phyloP scores from a whole-genome alignment of 1,140 invertebrate genomes.

The Platyscapa corneri region DNA sequence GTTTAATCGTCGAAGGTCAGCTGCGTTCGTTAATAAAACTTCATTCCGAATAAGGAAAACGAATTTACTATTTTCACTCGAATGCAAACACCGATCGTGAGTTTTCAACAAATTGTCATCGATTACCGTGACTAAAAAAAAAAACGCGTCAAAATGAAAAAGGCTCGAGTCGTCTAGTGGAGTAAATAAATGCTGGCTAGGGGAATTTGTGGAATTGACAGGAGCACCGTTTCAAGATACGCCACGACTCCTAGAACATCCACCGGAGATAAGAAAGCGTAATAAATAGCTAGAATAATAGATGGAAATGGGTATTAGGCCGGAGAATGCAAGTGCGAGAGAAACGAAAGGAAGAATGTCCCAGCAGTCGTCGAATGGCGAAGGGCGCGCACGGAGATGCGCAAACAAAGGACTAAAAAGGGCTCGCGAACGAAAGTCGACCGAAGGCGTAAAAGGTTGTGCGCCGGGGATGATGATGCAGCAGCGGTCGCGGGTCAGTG shows the following conservation, averaged over 20 bases:
- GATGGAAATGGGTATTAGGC: not conserved
- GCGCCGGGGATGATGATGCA: not conserved
- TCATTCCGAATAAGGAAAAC: not conserved
- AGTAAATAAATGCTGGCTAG: not conserved
- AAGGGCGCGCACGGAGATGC: not conserved
- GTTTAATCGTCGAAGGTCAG: not conserved
- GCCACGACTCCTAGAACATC: not conserved
- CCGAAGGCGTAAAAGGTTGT: not conserved
- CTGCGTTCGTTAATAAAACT: not conserved
- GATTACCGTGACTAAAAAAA: not conserved
- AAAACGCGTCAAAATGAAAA: not conserved
- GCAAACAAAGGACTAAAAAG: not conserved
- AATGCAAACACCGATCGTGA: not conserved
- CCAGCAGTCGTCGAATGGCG: not conserved
- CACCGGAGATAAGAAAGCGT: not conserved
- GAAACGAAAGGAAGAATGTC: not conserved
- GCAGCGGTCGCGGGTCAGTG: not conserved
- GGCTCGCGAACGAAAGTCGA: not conserved
- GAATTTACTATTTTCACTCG: not conserved
- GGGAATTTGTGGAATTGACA: not conserved
- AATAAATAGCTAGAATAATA: not conserved
- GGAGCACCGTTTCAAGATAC: not conserved
- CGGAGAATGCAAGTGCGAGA: not conserved
- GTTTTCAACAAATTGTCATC: not conserved
- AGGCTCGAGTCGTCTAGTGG: not conserved